Conservation (phyloP, 2,888 invertebrate species). For the Drosophila mercatorum region DNA sequence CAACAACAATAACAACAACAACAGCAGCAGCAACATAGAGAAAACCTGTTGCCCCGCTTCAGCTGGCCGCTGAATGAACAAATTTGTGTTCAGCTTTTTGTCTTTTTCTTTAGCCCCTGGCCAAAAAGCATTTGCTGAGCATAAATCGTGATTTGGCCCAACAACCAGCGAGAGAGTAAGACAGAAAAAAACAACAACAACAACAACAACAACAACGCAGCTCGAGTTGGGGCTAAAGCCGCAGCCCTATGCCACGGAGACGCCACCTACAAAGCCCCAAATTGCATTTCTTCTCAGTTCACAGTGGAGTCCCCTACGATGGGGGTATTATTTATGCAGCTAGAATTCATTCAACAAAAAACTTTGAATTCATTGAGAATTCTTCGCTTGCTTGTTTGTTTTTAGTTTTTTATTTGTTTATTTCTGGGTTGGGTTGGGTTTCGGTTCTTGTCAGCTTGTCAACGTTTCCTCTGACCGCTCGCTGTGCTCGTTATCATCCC, state of each 20-base stretch:
- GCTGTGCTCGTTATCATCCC: slow-evolving; percentile 70
- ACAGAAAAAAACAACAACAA: slow-evolving; percentile 3
- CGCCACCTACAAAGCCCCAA: slow-evolving; percentile 52
- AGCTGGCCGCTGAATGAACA: slow-evolving; percentile 73
- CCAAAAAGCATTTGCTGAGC: slow-evolving; percentile 72
- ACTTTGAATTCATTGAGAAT: slow-evolving; percentile 46
- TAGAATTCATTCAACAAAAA: slow-evolving; percentile 42
- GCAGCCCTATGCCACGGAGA: slow-evolving; percentile 19
- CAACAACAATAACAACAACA: slow-evolving; percentile 9
- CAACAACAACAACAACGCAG: no score
- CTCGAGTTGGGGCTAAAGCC: background rate
- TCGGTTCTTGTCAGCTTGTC: slow-evolving; percentile 54
- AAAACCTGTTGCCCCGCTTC: slow-evolving; percentile 65
- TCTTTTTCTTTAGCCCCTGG: slow-evolving; percentile 56
- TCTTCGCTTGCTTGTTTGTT: slow-evolving; percentile 30
- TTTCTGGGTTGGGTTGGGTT: slow-evolving; percentile 2
- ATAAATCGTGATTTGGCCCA: slow-evolving; percentile 70
- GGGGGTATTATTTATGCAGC: slow-evolving; percentile 75
- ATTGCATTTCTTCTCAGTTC: slow-evolving; percentile 36
- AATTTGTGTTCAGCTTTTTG: slow-evolving; percentile 54
- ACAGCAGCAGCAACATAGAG: slow-evolving; percentile 1
- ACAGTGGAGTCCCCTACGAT: slow-evolving; percentile 26
- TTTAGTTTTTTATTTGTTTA: slow-evolving; percentile 27
- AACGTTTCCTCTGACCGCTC: slow-evolving; percentile 68
- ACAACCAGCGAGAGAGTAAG: slow-evolving; percentile 26